These are phyloP conservation scores for Epirrita christyi DNA, from an alignment of 2,888 invertebrate genomes.

Conservation along the genomic window DNA sequence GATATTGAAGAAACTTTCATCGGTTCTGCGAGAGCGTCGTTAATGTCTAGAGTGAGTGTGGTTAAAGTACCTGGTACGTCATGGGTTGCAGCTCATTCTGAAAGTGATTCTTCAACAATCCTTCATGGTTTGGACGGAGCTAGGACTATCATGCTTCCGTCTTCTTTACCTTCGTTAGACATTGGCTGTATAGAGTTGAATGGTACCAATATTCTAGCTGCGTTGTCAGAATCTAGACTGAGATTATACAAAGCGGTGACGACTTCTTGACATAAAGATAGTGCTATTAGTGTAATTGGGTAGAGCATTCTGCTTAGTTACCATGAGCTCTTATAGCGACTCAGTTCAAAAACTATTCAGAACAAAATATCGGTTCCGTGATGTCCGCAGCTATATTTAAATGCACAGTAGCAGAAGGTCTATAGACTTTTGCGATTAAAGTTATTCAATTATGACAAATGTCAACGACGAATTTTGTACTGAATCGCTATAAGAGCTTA, in stretches of 20 bases:
- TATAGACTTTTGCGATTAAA: no score
- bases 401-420: no score
- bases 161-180: constrained; percentile 88
- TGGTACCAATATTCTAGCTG: constrained; percentile 84
- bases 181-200: constrained; percentile 85
- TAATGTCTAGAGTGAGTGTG: constrained; percentile 88
- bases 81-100: constrained; percentile 90
- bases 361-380: no score
- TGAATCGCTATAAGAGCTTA: no score
- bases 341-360: no score
- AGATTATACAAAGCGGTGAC: constrained; percentile 78
- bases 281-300: neutral
- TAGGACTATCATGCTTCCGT: constrained; percentile 80
- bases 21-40: constrained; percentile 87
- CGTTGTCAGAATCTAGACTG: constrained; percentile 87
- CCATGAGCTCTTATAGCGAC: no score
- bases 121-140: constrained; percentile 86
- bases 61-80: constrained; percentile 84
- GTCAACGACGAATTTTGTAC: no score
- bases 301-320: neutral
- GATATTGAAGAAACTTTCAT: constrained; percentile 86
- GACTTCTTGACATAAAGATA: constrained; percentile 8
- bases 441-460: no score
- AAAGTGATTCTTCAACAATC: constrained; percentile 87
- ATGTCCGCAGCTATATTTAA: no score